These are phyloP conservation scores for Dromococcyx pavoninus DNA, from an alignment of 2,797 vertebrate species.

Conservation along the genomic window DNA sequence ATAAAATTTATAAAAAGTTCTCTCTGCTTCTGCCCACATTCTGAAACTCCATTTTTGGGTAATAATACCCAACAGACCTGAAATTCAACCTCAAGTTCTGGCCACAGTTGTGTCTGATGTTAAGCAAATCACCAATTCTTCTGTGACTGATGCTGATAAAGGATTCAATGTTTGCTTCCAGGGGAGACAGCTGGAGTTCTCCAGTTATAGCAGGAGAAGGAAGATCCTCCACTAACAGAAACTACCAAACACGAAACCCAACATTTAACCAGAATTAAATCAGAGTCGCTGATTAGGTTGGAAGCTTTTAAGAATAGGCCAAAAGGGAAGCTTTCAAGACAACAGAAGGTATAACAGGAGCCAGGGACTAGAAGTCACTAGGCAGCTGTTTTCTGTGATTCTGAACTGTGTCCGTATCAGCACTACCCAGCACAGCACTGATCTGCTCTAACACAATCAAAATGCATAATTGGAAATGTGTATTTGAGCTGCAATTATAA, in stretches of 20 bases:
- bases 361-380: neutral
- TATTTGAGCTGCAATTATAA: neutral
- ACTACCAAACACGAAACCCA: neutral
- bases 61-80: neutral
- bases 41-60: neutral
- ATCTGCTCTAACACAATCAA: neutral
- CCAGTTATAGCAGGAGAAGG: neutral
- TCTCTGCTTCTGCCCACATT: neutral
- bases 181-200: neutral
- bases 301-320: neutral
- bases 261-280: neutral
- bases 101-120: neutral
- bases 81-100: neutral
- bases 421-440: neutral
- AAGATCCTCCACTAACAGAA: neutral
- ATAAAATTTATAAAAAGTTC: neutral
- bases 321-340: neutral
- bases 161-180: neutral
- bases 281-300: neutral
- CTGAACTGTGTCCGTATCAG: neutral
- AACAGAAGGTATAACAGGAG: neutral
- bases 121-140: neutral
- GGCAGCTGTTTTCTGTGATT: neutral
- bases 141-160: neutral
- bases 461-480: neutral